Evolutionary conservation across 1,140 invertebrate genomes (phyloP).

Genomic region (Euglossa dilemma): DNA sequence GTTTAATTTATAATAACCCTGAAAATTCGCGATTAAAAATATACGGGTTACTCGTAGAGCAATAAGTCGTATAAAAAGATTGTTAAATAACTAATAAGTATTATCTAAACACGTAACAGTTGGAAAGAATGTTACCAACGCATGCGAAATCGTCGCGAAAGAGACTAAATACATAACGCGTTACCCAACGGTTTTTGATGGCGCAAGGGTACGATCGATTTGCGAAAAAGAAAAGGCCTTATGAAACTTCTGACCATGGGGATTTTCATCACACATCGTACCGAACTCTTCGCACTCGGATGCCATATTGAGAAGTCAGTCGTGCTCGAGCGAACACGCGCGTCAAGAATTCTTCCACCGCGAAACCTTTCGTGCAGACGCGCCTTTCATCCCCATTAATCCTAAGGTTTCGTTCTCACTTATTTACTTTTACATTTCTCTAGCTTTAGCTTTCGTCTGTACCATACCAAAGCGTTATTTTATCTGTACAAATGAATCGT

Average conservation of each 20-base stretch:
- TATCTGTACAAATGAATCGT: too few relatives aligned
- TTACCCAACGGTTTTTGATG: neutral
- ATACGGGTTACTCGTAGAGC: too few relatives aligned
- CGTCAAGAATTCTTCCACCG: too few relatives aligned
- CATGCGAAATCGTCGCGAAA: neutral
- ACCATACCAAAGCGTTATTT: too few relatives aligned
- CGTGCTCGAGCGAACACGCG: neutral
- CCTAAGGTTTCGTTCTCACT: neutral
- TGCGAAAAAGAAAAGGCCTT: neutral
- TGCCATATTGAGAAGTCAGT: neutral
- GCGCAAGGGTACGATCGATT: neutral
- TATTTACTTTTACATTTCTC: neutral
- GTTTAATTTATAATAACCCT: too few relatives aligned
- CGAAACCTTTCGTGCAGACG: neutral
- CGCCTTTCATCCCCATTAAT: neutral
- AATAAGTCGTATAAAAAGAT: too few relatives aligned
- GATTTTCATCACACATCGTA: neutral
- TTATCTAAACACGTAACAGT: too few relatives aligned
- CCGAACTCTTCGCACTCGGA: neutral
- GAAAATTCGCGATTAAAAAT: too few relatives aligned
- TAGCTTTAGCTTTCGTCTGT: neutral
- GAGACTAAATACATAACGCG: neutral
- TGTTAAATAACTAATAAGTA: too few relatives aligned
- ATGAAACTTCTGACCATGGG: neutral
- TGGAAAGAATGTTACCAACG: neutral